These are phyloP conservation scores for Leucoptera coffeella DNA, from an alignment of 2,888 invertebrate species.

Conservation along the genomic window DNA sequence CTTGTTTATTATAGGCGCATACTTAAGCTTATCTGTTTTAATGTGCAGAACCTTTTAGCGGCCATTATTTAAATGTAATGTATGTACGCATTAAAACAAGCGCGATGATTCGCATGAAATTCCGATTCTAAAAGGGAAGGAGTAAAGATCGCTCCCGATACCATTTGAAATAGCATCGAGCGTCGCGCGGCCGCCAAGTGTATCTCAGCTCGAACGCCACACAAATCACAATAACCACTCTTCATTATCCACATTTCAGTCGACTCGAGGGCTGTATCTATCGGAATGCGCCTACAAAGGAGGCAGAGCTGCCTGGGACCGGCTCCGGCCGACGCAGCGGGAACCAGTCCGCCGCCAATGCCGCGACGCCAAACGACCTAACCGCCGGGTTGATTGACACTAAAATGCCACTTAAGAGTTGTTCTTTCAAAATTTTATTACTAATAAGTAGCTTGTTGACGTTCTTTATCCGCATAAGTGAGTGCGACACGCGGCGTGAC, in stretches of 20 bases:
- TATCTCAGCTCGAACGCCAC: slow-evolving; percentile 26
- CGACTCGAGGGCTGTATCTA: slow-evolving; percentile 26
- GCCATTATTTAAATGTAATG: too few species aligned
- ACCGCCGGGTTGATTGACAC: slow-evolving; percentile 47
- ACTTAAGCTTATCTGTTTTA: too few species aligned
- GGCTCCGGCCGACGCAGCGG: slow-evolving; percentile 16
- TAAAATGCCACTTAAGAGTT: slow-evolving; percentile 42
- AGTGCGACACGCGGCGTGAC: background rate
- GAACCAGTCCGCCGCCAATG: slow-evolving; percentile 17
- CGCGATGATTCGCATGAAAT: slow-evolving; percentile 1
- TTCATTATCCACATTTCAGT: slow-evolving; percentile 47
- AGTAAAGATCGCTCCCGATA: background rate
- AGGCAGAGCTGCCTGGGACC: slow-evolving; percentile 32
- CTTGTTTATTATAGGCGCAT: too few species aligned
- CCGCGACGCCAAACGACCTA: slow-evolving; percentile 20
- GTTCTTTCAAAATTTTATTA: slow-evolving; percentile 43
- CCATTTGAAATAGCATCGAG: slow-evolving; percentile 1
- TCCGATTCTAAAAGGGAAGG: too few species aligned
- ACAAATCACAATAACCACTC: slow-evolving; percentile 45
- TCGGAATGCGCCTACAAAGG: slow-evolving; percentile 48
- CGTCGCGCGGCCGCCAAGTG: slow-evolving; percentile 6
- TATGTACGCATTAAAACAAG: too few species aligned
- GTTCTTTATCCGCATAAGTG: slow-evolving; percentile 12
- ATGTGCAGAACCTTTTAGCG: too few species aligned
- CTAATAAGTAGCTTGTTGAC: slow-evolving; percentile 34